Base-by-base conservation (phyloP, 2,888 invertebrate species). In the Scelioninae gen. 1 region DNA sequence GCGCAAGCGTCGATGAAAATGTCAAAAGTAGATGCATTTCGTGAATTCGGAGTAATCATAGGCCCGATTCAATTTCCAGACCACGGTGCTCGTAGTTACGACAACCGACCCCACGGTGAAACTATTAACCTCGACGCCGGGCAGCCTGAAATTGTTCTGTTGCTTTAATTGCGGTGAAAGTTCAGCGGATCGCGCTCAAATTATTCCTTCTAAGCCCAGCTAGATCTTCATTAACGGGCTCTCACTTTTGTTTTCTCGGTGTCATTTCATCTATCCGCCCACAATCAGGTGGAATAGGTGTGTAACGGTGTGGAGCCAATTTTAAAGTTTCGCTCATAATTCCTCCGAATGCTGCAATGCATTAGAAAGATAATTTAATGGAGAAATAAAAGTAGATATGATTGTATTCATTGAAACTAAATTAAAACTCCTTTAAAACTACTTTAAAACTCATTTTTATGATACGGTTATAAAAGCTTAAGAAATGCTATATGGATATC, bases 91-190 rank as follows among this genome's bases (percentile, higher is more conserved):
- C 62, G 45, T n/a, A 56, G 66, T 84, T 81, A 82, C 84, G 81
- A 74, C 83, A 82, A 74, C 74, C 53, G 86, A 87, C 86, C 87
- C 76, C 86, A 56, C 72, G 82, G 66, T 76, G 60, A 82, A 87
- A 85, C 85, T 82, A 88, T 86, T 86, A 86, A 88, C 86, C 87
- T 84, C 49, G 76, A 82, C 82, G 83, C 85, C 85, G 85, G 81
- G 78, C 77, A 82, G 84, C 84, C 84, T 85, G 84, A 85, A 86
- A 88, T 88, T 86, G 86, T 89, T 87, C 86, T 86, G 84, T 86
- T 75, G 80, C 85, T 86, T 87, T 88, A 89, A 89, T 89, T 86
- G 88, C 88, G 87, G 89, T 89, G 90, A 90, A 88, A 88, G 89
- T 88, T 87, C 87, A 87, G 79, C 71, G 53, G 74, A 63, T 75